Evolutionary conservation across 2,797 vertebrate species (phyloP), one percentile per base, ranked within the genome.

Genomic region (Galaxias olidus): DNA sequence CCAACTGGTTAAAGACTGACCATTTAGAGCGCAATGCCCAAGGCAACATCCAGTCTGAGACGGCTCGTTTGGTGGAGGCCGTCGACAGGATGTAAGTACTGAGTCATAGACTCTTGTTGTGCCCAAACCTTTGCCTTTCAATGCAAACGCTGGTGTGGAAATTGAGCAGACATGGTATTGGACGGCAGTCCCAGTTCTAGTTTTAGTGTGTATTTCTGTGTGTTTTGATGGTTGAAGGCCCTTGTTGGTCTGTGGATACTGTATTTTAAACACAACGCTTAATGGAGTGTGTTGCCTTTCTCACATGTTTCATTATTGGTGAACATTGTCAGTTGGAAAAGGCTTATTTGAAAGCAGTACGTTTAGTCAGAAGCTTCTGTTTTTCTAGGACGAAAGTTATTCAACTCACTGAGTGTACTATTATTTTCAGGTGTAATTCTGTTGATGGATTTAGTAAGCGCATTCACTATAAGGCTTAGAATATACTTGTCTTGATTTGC

Each of bases 331-430:
- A 68, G 59, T 76, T 75, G 64, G 65, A 83, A 84, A 79, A 78
- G 77, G 74, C 59, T n/a, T 67, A 69, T 69, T 72, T 53, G 59
- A 59, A 70, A 61, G 65, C 47, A 11, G 45, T 61, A 57, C 65
- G 77, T 9, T n/a, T 14, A 77, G 75, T 79, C 71, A 53, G 50
- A 78, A 75, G 81, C n/a, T 71, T 84, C 12, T 63, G 11, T 75
- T 79, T 63, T 81, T 81, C 69, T 53, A 77, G 62, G 75, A 80
- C 76, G 63, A 68, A 59, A 41, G 76, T 81, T 66, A 61, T 80
- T 79, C 74, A 75, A 87, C 79, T 86, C 80, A 82, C 83, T 84
- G 84, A 91, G 89, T 89, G 90, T 90, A 79, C 75, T 84, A 75
- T 80, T 69, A 85, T 73, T 69, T 83, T 79, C 86, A 82, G 78